Base-by-base conservation (phyloP, 2,888 invertebrate species). In the Liodrosophila aerea region DNA sequence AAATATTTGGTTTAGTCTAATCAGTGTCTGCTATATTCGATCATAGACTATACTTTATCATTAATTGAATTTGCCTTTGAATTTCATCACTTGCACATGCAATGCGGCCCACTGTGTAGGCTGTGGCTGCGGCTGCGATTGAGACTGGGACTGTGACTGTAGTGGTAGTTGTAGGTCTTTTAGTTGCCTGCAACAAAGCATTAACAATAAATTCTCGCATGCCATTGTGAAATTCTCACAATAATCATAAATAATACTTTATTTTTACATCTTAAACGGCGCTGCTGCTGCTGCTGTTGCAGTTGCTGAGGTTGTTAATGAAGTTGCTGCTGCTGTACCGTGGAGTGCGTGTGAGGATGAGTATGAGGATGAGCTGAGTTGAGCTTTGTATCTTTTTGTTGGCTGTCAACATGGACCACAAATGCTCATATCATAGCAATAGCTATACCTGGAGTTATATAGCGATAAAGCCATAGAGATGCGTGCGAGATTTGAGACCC, bases 161-260 rank as follows among this genome's bases (percentile, higher is more conserved):
- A 22, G 22, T 22, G 2, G 22, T 22, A 22, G 22, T 39, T 39
- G 52, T 49, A 56, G 56, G 27, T 27, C 18, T 40, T 7, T 30
- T 22, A 27, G 22, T 41, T 27, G 36, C 34, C 64, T 31, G 66
- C 61, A 67, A 70, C 75, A 70, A 65, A 61, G 57, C 85, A 73
- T 85, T 85, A 85, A 77, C 85, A 78, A 85, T 81, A 85, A 85
- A 85, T 85, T 85, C 86, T 87, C 81, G 78, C 88, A 87, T 85
- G 84, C 78, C 85, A 75, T 84, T 85, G 88, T 85, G 85, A 85
- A 87, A 84, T 87, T 87, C 88, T 87, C 88, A 87, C 88, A 86
- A 85, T 86, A 81, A 86, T 85, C 87, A 85, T 85, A 85, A 85
- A 82, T 82, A 85, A 85, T 81, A 85, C 76, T 80, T 81, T 80